Conservation (phyloP, 2,113 vertebrate genomes). For the Syngnathus typhle region DNA sequence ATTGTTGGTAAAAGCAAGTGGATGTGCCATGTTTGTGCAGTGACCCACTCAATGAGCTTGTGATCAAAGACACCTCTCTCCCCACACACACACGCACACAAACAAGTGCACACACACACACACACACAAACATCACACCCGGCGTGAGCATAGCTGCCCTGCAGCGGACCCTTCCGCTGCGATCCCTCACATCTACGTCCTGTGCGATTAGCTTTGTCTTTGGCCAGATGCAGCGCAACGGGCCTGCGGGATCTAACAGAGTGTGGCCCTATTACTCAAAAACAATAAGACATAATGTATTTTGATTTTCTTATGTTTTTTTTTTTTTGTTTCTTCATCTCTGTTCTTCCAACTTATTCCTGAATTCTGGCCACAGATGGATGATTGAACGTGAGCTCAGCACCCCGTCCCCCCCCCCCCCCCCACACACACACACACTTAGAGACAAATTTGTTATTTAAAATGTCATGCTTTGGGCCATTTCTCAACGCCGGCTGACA, state of each 20-base stretch:
- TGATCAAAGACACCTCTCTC: constrained; percentile 23
- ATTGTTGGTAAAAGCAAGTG: constrained; percentile 24
- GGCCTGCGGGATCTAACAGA: constrained; percentile 55
- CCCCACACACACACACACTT: background rate
- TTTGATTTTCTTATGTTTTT: constrained; percentile 29
- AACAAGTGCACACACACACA: constrained; percentile 20
- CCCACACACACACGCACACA: background rate
- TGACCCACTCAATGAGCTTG: constrained; percentile 52
- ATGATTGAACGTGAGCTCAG: constrained; percentile 7
- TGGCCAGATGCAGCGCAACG: constrained; percentile 49
- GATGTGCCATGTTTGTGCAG: constrained; percentile 48
- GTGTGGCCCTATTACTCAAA: constrained; percentile 54
- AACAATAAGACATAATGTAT: constrained; percentile 55
- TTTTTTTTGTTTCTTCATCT: constrained; percentile 10
- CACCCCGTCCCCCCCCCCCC: no score
- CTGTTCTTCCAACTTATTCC: constrained; percentile 28
- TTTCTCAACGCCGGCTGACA: constrained; percentile 36
- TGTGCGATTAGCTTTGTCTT: constrained; percentile 58
- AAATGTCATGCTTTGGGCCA: constrained; percentile 35
- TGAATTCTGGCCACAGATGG: constrained; percentile 35
- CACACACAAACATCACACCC: constrained; percentile 56
- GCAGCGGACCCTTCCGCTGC: constrained; percentile 43
- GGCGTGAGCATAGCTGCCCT: constrained; percentile 51
- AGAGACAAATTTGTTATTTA: constrained; percentile 32
- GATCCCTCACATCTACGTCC: constrained; percentile 61